A percentile compares a stretch with the other conserved stretches of the same genome.
Evolutionary conservation across 92 coral and sea anemone genomes (phyloP).

Genomic region (Siderastrea radians): DNA sequence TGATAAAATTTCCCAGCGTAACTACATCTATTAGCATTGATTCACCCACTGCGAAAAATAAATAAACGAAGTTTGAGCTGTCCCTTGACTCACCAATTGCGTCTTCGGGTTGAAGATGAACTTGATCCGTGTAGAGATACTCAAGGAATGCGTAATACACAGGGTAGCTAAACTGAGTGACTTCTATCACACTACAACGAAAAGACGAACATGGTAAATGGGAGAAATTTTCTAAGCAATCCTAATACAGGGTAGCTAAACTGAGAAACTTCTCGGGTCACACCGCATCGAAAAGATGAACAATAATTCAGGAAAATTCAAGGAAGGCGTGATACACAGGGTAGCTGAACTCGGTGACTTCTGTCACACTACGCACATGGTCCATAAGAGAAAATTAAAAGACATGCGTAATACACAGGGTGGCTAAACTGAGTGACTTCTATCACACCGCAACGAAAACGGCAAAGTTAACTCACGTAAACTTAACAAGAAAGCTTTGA

Average conservation of each 20-base stretch:
- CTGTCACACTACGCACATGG: no score
- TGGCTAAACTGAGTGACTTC: conserved; percentile 88
- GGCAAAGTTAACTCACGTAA: no score
- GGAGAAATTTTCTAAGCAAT: no score
- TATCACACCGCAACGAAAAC: conserved; percentile 74
- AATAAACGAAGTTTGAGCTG: background rate
- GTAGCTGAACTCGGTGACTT: no score
- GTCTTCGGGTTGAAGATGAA: conserved; percentile 86
- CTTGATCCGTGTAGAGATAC: conserved; percentile 90
- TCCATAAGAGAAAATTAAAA: background rate
- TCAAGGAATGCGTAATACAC: conserved; percentile 93
- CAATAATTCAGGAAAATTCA: no score
- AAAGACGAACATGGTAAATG: background rate
- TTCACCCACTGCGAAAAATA: no score
- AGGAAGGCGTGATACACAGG: no score
- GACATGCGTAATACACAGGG: conserved; percentile 90
- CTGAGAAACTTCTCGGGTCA: no score
- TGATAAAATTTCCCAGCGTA: no score
- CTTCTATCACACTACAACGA: conserved; percentile 84
- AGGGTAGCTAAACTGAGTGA: conserved; percentile 84
- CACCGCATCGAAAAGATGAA: no score
- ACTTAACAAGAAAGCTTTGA: background rate
- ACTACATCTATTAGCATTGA: no score
- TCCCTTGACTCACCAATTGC: conserved; percentile 84
- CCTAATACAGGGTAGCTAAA: no score